These are phyloP conservation scores for Epirrita christyi DNA, from an alignment of 2,888 invertebrate species.

Conservation along the genomic window DNA sequence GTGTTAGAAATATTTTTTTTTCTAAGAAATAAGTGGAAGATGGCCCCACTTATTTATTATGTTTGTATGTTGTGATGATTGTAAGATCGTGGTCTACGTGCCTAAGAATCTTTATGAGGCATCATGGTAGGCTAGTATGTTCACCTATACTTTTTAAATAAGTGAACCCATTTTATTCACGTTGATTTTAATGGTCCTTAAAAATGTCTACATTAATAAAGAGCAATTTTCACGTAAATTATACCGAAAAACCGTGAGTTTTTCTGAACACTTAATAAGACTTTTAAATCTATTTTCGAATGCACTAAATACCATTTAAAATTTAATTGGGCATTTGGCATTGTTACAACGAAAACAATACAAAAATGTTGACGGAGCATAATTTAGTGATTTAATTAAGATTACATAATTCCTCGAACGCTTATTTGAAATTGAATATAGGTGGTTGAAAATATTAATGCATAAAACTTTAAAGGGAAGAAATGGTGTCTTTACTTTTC, in stretches of 20 bases:
- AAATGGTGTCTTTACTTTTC: neutral
- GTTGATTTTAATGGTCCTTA: too few relatives aligned
- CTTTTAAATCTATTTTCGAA: constrained; percentile 7
- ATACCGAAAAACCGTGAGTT: too few relatives aligned
- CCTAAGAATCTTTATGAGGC: constrained; percentile 23
- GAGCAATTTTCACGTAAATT: neutral
- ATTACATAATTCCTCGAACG: constrained; percentile 13
- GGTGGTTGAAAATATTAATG: neutral
- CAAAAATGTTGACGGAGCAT: constrained; percentile 23
- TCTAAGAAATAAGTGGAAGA: constrained; percentile 27
- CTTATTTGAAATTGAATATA: constrained; percentile 9
- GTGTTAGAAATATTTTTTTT: constrained; percentile 37
- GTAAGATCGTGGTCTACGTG: constrained; percentile 28
- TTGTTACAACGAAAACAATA: constrained; percentile 29
- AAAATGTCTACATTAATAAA: neutral
- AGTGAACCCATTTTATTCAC: neutral
- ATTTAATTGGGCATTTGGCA: constrained; percentile 29
- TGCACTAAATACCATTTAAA: constrained; percentile 29
- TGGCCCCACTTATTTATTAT: too few relatives aligned
- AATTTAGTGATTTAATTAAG: constrained; percentile 25
- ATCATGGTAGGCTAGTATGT: constrained; percentile 1
- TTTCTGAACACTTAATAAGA: too few relatives aligned
- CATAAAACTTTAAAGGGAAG: too few relatives aligned
- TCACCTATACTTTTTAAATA: constrained; percentile 14
- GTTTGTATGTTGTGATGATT: constrained; percentile 14